Percentiles rank a stretch among this genome's conserved stretches.
phyloP scores from a whole-genome alignment of 2,797 vertebrate species.

The Erithacus rubecula region DNA sequence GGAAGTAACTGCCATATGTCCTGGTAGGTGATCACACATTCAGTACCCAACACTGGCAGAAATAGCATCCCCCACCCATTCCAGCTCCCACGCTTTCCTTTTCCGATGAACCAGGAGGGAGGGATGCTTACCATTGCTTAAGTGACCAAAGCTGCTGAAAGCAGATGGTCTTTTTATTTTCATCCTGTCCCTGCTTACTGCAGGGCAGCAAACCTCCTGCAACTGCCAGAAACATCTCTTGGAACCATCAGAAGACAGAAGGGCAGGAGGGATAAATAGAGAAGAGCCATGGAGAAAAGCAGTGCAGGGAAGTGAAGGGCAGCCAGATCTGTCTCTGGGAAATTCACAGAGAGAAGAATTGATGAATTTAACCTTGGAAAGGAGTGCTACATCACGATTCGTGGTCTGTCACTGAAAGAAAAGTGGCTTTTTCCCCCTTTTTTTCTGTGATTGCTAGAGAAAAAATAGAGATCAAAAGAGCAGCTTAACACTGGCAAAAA shows the following conservation, averaged over 20 bases:
- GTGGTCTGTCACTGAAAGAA: not conserved
- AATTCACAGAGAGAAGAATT: not conserved
- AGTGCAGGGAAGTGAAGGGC: not conserved
- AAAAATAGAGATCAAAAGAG: not conserved
- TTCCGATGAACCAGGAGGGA: not conserved
- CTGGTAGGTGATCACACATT: not conserved
- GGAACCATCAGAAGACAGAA: not conserved
- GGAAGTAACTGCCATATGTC: not conserved
- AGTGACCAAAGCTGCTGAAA: slow-evolving; percentile 7
- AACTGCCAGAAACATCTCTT: not conserved
- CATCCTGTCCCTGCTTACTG: not conserved
- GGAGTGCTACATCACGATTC: not conserved
- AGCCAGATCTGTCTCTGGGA: not conserved
- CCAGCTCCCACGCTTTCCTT: not conserved
- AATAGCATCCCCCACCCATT: not conserved
- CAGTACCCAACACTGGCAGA: not conserved
- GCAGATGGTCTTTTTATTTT: not conserved
- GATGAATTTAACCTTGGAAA: not conserved
- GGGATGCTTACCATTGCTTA: not conserved
- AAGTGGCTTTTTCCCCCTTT: not conserved
- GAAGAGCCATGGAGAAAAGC: not conserved
- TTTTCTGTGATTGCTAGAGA: not conserved
- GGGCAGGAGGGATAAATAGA: not conserved
- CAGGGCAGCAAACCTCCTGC: not conserved
- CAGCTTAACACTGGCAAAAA: not conserved